phyloP scores from a whole-genome alignment of 2,888 invertebrate genomes.

The Zelleria hepariella region DNA sequence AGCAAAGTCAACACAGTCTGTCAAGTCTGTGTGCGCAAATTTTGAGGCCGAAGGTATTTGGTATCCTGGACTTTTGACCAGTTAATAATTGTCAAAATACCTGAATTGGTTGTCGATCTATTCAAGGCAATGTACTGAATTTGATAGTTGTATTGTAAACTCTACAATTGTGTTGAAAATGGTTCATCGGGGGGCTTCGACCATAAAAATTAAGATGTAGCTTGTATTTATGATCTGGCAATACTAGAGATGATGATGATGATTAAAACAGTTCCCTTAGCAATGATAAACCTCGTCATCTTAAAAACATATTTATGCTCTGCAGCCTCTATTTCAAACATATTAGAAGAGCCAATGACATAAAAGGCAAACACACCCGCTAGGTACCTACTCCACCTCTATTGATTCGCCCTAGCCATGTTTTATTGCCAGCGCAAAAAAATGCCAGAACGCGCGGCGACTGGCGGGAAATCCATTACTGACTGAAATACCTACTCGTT shows the following conservation, averaged over 20 bases:
- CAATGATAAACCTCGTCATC: not conserved
- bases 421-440: constrained; percentile 16
- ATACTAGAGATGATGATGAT: too few species aligned
- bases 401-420: constrained; percentile 3
- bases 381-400: not conserved
- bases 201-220: too few species aligned
- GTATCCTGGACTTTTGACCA: too few species aligned
- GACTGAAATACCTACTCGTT: constrained; percentile 22
- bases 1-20: not conserved
- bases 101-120: too few species aligned
- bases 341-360: not conserved
- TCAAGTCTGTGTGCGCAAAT: not conserved
- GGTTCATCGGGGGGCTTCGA: too few species aligned
- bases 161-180: too few species aligned
- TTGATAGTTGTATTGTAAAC: too few species aligned
- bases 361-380: not conserved
- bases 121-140: too few species aligned
- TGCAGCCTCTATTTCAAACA: not conserved
- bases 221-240: too few species aligned
- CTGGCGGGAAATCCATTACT: constrained; percentile 49
- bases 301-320: not conserved
- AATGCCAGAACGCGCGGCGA: constrained; percentile 35
- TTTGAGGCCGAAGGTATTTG: too few species aligned
- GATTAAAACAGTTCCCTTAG: too few species aligned
- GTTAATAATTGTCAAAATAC: too few species aligned